Conservation (phyloP, 2,888 invertebrate species). For the Andrena minutula region DNA sequence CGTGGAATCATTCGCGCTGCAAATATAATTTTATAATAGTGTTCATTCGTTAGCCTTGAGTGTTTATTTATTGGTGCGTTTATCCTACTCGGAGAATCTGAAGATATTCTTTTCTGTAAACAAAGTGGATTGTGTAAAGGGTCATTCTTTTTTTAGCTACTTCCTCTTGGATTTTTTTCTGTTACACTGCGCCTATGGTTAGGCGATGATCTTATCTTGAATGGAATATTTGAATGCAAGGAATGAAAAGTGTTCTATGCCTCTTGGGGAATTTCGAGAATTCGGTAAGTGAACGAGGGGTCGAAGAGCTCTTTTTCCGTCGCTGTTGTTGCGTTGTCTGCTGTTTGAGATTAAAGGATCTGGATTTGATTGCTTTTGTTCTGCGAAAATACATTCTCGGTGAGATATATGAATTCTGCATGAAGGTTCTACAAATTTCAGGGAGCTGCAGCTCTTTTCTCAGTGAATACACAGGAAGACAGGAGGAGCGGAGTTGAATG, state of each 20-base stretch:
- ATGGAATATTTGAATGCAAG: too few relatives aligned
- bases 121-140: not conserved
- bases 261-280: not conserved
- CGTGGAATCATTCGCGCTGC: too few relatives aligned
- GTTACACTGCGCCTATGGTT: too few relatives aligned
- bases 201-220: too few relatives aligned
- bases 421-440: conserved; percentile 4
- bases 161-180: too few relatives aligned
- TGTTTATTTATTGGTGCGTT: too few relatives aligned
- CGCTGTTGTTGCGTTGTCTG: not conserved
- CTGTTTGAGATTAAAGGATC: not conserved
- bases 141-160: too few relatives aligned
- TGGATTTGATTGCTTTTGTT: conserved; percentile 23
- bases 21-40: too few relatives aligned
- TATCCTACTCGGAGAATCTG: not conserved
- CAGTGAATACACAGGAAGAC: not conserved
- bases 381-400: conserved; percentile 29
- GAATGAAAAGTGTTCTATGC: too few relatives aligned
- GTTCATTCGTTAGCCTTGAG: too few relatives aligned
- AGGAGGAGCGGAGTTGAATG: not conserved
- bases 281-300: not conserved
- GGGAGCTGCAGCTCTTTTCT: not conserved
- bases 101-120: not conserved
- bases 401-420: not conserved
- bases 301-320: not conserved